These are phyloP conservation scores for Bostrychus sinensis DNA, from an alignment of 2,113 vertebrate genomes.

Conservation along the genomic window DNA sequence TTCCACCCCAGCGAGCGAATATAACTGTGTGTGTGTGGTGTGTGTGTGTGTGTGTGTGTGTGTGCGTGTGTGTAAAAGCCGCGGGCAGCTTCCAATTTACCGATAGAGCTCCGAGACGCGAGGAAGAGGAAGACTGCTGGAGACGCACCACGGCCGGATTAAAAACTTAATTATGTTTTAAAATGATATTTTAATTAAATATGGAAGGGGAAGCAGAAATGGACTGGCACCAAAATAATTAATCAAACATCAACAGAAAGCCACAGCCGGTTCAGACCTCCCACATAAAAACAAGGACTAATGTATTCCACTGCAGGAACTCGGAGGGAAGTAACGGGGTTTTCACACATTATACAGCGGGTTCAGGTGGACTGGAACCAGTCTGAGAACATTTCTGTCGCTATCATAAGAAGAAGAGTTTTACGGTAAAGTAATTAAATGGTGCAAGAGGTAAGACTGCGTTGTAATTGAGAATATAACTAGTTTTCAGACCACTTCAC, in stretches of 20 bases:
- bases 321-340: no score
- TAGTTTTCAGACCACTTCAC: no score
- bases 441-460: no score
- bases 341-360: no score
- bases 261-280: background rate
- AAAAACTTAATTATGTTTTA: conserved; percentile 97
- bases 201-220: conserved; percentile 94
- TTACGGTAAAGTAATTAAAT: no score
- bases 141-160: conserved; percentile 86
- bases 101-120: conserved; percentile 21
- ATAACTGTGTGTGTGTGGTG: conserved; percentile 2
- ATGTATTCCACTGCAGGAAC: no score
- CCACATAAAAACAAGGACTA: background rate
- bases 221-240: conserved; percentile 97
- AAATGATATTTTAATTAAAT: conserved; percentile 99
- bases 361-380: no score
- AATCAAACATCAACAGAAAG: conserved; percentile 88
- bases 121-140: conserved; percentile 40
- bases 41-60: conserved; percentile 20
- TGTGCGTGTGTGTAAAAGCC: conserved; percentile 24
- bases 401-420: no score
- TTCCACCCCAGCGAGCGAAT: conserved; percentile 9
- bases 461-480: no score
- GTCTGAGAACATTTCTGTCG: no score
- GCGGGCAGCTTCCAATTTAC: conserved; percentile 61